Conservation (phyloP, 1,140 invertebrate species). For the Oscheius sp. region DNA sequence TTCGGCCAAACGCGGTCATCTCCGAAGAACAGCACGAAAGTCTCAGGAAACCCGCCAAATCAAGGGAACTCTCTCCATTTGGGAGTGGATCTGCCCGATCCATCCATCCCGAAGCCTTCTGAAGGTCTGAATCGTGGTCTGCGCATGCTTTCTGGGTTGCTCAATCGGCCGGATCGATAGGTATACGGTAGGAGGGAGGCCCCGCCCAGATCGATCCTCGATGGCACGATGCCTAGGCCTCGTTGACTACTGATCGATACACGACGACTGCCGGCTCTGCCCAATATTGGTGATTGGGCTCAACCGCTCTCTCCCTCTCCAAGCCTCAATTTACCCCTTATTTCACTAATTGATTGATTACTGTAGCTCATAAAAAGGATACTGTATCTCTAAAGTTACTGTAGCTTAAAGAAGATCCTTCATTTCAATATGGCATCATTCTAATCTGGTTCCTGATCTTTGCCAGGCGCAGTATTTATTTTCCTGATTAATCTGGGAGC, state of each 20-base stretch:
- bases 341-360: neutral
- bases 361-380: neutral
- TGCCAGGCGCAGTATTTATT: no score
- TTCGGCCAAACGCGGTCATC: no score
- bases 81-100: no score
- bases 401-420: neutral
- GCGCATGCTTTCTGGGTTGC: no score
- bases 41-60: no score
- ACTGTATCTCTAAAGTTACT: neutral
- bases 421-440: no score
- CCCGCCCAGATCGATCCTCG: slow-evolving; percentile 3
- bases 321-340: neutral
- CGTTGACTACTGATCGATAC: slow-evolving; percentile 6
- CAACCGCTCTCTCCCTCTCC: neutral
- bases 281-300: slow-evolving; percentile 11
- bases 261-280: neutral
- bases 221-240: neutral
- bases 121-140: no score
- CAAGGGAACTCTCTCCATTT: no score
- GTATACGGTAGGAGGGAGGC: neutral
- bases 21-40: no score
- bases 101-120: no score
- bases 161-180: neutral
- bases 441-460: no score
- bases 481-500: no score